Base-by-base conservation (phyloP, 2,888 invertebrate genomes). In the Drosophila aldrichi region DNA sequence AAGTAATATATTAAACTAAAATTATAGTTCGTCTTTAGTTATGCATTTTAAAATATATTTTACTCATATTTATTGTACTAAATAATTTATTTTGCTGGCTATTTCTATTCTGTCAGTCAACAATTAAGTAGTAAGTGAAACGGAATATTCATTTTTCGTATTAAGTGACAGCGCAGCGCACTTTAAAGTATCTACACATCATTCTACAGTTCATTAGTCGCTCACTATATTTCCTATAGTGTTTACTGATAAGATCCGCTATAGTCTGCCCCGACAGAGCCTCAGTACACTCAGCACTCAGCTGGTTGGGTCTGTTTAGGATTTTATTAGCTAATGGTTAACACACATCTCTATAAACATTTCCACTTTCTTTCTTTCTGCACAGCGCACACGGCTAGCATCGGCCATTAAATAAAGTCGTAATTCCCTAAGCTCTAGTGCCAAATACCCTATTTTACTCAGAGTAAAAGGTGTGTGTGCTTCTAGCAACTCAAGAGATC, bases 261-360 rank as follows among this genome's bases (percentile, higher is more conserved):
- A 4, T 29, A 48, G 49, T 32, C 32, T 32, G n/a, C 18, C 2
- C 10, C 12, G 6, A 32, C 29, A 6, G 18, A 18, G 4, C 8
- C 16, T 16, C 3, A 29, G 29, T 29, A 29, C 29, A n/a, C n/a
- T n/a, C n/a, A n/a, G 10, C 16, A 14, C 20, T 2, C 41, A 38
- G 44, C 18, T 22, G n/a, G 18, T 2, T 12, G 22, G 12, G 25
- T 40, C 5, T 46, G 22, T 65, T 59, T 49, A 38, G 20, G 49
- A 48, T 70, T 70, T 52, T 52, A 52, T 10, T 43, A 14, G 34
- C 38, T 25, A n/a, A 34, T 69, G 32, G 44, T 3, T 57, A 29
- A n/a, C 51, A 36, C 41, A 40, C 7, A 9, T 12, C 20, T 44
- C 34, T 18, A 40, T 32, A 71, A 58, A 58, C 57, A 22, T 55